Evolutionary conservation across 2,888 invertebrate genomes (phyloP), one percentile per base, ranked within the genome.

Genomic region (Eubasilissa splendida): DNA sequence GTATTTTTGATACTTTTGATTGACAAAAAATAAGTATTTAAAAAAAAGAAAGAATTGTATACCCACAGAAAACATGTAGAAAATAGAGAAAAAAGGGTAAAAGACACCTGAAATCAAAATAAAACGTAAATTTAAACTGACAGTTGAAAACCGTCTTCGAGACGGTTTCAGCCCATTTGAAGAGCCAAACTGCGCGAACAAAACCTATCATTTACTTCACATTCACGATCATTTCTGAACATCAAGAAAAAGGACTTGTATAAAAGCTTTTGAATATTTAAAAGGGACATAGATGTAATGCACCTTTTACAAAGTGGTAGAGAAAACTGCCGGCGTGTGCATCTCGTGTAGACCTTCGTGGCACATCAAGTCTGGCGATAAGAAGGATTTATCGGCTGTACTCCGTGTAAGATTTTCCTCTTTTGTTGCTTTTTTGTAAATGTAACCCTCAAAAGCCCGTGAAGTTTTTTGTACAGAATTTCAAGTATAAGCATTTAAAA

Each of bases 361-460:
- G 52, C 42, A 33, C 53, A 65, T 76, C 76, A 42, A 10, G 53
- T 76, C 22, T 65, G 12, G 52, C 22, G 76, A 76, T 76, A 76
- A 76, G 53, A 14, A 50, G 76, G n/a, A 53, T 65, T 76, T 76
- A 76, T 63, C 63, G 65, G 65, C n/a, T 11, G 63, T 52, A 22
- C 14, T 8, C 52, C 33, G 53, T 53, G 11, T 53, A n/a, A 14
- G 14, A 68, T 68, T 68, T 68, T 52, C 50, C 42, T n/a, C 58
- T n/a, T 58, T 58, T 58, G 58, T 58, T 58, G 58, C n/a, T n/a
- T 58, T 58, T 58, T 58, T 42, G 42, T 42, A 7, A 42, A 58
- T n/a, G 58, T n/a, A n/a, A n/a, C 58, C 12, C 58, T 58, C n/a
- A 10, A 58, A 10, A 58, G 4, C 12, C n/a, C 3, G 58, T 58